Evolutionary conservation across 1,140 invertebrate genomes (phyloP), one percentile per base, ranked within the genome.

Genomic region (Drosophila mojavensis): DNA sequence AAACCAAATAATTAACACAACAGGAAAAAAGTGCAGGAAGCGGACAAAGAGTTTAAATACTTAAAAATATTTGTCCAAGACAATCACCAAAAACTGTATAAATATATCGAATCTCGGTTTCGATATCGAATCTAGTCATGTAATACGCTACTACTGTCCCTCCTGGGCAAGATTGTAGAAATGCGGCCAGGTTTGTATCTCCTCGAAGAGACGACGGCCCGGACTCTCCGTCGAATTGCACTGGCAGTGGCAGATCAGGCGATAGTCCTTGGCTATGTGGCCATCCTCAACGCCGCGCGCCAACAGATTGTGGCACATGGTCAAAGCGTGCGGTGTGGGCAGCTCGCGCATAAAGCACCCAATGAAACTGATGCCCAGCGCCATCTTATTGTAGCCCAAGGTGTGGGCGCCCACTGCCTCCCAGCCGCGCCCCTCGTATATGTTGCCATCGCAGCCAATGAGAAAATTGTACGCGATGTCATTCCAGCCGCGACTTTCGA

Each of bases 341-440:
- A 92, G 60, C 11, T 92, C 86, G 24, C 92, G 89, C 69, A 93
- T 93, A 58, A 94, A 95, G 55, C 93, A 93, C 0, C 96, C 96
- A 66, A 96, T 94, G 48, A 96, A 94, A 36, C 93, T 94, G 48
- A 96, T 93, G 41, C 95, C 95, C 39, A 96, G 91, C 5, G 94
- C 94, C 13, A 93, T 93, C 26, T 81, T 91, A 76, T 97, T 96
- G 85, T 95, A 96, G 17, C 93, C 93, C 15, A 93, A 91, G 0
- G 95, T 95, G 76, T 96, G 95, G 0, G 95, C 94, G 0, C 96
- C 96, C 3, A 94, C 91, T 15, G 92, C 88, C 55, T 94, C 93
- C 95, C 95, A 96, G 68, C 95, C 95, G 26, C 95, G 93, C 2
- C 94, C 95, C 78, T 95, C 94, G 76, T 95, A 96, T 2, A 94